These are phyloP conservation scores for Oenanthe melanoleuca DNA, from an alignment of 2,113 vertebrate species.

Conservation along the genomic window DNA sequence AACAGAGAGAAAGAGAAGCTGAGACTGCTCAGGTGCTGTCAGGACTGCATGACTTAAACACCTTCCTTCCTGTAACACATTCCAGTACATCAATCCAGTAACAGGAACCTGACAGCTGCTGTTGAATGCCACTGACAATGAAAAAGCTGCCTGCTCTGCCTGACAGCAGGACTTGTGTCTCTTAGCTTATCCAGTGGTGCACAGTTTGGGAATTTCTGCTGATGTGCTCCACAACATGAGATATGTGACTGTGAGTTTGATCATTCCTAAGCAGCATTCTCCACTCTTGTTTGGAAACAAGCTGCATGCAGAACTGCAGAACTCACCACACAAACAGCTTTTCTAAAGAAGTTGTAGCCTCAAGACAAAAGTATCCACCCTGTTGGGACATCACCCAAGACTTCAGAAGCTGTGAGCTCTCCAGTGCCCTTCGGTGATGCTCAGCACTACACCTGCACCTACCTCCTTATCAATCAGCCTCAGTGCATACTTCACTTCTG, in stretches of 20 bases:
- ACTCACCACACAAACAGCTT: background rate
- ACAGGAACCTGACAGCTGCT: background rate
- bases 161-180: background rate
- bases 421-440: rapidly evolving
- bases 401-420: background rate
- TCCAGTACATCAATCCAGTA: background rate
- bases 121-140: background rate
- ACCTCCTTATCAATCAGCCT: conserved; percentile 79
- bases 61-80: background rate
- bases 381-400: background rate
- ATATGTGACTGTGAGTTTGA: rapidly evolving
- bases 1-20: background rate
- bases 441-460: background rate
- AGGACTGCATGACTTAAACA: background rate
- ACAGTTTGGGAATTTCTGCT: background rate
- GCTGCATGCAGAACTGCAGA: background rate
- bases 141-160: background rate
- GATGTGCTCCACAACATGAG: background rate
- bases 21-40: background rate
- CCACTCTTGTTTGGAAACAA: background rate
- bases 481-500: conserved; percentile 77
- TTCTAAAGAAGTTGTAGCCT: background rate
- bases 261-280: background rate
- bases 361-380: background rate
- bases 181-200: background rate